Evolutionary conservation across 2,888 invertebrate species (phyloP).

Genomic region (Beris chalybata): DNA sequence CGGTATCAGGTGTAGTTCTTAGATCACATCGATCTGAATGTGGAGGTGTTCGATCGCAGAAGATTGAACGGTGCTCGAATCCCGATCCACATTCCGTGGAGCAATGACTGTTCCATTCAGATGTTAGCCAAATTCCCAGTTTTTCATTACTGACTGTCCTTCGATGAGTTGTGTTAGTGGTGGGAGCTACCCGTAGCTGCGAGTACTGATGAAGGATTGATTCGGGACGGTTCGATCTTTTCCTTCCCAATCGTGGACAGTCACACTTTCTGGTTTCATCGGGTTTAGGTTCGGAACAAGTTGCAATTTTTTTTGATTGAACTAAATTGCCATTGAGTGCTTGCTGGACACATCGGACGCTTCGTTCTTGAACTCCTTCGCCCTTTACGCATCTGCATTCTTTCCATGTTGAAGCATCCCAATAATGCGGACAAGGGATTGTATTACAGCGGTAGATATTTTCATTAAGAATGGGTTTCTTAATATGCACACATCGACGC

Average conservation of each 20-base stretch:
- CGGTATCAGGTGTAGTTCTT: constrained; percentile 62
- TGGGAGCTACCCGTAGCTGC: not conserved
- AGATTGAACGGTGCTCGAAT: constrained; percentile 69
- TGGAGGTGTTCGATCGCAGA: constrained; percentile 63
- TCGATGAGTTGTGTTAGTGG: constrained; percentile 29
- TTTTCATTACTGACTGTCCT: constrained; percentile 40
- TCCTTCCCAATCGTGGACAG: constrained; percentile 43
- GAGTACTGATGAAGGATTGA: not conserved
- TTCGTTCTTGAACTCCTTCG: constrained; percentile 70
- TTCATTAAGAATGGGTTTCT: constrained; percentile 63
- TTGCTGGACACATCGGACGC: constrained; percentile 67
- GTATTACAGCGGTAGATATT: constrained; percentile 69
- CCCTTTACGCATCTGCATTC: constrained; percentile 70
- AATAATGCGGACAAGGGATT: constrained; percentile 78
- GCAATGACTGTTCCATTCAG: constrained; percentile 59
- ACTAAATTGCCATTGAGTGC: constrained; percentile 46
- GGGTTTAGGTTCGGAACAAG: constrained; percentile 61
- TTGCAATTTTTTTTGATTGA: constrained; percentile 61
- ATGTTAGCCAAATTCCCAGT: constrained; percentile 49
- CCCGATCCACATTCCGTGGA: constrained; percentile 74
- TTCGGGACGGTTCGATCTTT: not conserved
- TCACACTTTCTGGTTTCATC: constrained; percentile 55
- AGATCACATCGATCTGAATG: constrained; percentile 64
- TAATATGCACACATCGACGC: constrained; percentile 65
- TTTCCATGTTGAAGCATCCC: constrained; percentile 75